Evolutionary conservation across 2,797 vertebrate species (phyloP).

Genomic region (Chloroceryle inda): DNA sequence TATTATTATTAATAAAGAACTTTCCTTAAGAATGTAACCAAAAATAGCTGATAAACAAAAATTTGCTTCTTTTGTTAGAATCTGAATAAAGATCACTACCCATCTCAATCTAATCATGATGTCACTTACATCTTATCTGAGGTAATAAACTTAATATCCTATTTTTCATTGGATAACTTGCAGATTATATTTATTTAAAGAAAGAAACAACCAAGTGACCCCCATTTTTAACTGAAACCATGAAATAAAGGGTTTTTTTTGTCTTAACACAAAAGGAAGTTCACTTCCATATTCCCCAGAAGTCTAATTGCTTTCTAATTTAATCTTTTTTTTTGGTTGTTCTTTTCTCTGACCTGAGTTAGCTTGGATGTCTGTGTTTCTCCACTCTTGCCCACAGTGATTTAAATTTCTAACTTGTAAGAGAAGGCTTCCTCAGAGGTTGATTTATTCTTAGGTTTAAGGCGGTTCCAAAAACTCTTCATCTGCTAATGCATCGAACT

Average conservation of each 20-base stretch:
- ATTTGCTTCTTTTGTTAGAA: conserved; percentile 32
- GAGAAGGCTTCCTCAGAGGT: background rate
- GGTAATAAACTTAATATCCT: conserved; percentile 38
- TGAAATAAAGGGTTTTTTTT: background rate
- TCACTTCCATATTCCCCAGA: background rate
- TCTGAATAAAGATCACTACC: conserved; percentile 26
- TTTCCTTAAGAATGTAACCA: background rate
- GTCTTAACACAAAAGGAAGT: background rate
- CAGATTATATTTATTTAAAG: background rate
- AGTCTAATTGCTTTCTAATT: background rate
- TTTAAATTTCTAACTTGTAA: background rate
- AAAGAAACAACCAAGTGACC: background rate
- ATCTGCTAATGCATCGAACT: background rate
- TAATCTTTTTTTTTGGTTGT: background rate
- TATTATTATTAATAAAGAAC: background rate
- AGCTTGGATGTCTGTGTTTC: background rate
- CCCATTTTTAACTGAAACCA: background rate
- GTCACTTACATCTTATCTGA: conserved; percentile 10
- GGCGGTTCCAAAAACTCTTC: background rate
- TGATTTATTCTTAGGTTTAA: background rate
- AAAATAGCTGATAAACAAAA: conserved; percentile 42
- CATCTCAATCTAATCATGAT: conserved; percentile 42
- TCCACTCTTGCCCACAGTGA: background rate
- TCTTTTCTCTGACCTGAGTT: background rate
- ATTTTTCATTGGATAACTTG: background rate